A percentile compares a stretch with the other conserved stretches of the same genome.
Evolutionary conservation across 2,888 invertebrate species (phyloP).

Genomic region (Calephelis perditalis): DNA sequence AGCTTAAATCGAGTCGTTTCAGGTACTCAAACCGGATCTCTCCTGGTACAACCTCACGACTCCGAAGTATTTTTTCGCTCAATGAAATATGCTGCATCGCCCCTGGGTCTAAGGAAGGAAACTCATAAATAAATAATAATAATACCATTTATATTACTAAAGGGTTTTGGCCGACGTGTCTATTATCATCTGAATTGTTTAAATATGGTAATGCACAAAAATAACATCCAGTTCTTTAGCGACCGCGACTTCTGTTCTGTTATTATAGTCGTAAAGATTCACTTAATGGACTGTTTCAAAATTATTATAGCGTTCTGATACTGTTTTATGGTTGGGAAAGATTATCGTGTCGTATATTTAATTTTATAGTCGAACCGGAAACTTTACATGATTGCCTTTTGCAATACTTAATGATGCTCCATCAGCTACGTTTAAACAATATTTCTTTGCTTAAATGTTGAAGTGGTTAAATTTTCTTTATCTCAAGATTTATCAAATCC

Average conservation of each 20-base stretch:
- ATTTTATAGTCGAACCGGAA: conserved; percentile 23
- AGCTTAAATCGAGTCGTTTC: conserved; percentile 73
- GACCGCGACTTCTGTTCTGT: conserved; percentile 72
- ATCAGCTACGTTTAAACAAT: too few relatives aligned
- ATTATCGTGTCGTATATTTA: conserved; percentile 53
- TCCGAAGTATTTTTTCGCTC: conserved; percentile 72
- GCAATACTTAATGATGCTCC: conserved; percentile 26
- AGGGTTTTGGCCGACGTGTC: conserved; percentile 76
- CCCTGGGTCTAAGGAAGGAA: conserved; percentile 71
- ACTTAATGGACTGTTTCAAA: conserved; percentile 75
- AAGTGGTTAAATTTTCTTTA: too few relatives aligned
- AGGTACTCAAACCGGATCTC: conserved; percentile 73
- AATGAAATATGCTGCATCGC: conserved; percentile 74
- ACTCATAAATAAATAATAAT: conserved; percentile 78
- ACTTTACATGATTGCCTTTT: conserved; percentile 14
- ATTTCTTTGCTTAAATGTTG: too few relatives aligned
- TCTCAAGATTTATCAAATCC: too few relatives aligned
- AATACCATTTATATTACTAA: conserved; percentile 78
- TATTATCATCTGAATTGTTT: conserved; percentile 78
- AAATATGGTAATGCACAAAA: conserved; percentile 78
- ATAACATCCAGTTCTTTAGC: conserved; percentile 69
- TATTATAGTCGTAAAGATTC: conserved; percentile 76
- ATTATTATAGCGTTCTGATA: conserved; percentile 70
- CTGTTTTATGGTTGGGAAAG: conserved; percentile 56
- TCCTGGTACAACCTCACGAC: conserved; percentile 71